These are phyloP conservation scores for Cheilosia urbana DNA, from an alignment of 2,888 invertebrate species.

Conservation along the genomic window DNA sequence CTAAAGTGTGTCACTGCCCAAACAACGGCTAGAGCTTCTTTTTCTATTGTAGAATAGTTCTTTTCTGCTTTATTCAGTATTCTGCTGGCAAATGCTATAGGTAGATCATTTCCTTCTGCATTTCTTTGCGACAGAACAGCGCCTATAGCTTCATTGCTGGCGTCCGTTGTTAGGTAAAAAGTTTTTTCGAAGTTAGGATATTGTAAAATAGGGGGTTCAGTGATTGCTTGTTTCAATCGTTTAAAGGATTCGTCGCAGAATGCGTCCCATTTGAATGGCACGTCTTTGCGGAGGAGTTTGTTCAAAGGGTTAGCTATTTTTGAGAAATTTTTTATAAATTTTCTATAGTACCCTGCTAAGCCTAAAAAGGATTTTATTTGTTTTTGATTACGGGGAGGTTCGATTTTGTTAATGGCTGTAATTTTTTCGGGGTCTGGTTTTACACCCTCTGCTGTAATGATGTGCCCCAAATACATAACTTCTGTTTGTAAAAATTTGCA, in stretches of 20 bases:
- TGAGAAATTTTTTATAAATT: constrained; percentile 3
- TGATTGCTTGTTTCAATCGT: constrained; percentile 1
- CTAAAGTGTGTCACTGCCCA: constrained; percentile 29
- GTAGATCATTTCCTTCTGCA: background rate
- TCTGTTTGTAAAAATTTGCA: constrained; percentile 13
- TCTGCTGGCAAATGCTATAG: constrained; percentile 20
- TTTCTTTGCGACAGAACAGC: constrained; percentile 4
- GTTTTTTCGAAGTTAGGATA: constrained; percentile 4
- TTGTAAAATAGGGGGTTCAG: background rate
- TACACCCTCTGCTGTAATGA: no score
- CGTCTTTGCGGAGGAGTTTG: constrained; percentile 13
- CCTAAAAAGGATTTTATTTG: constrained; percentile 11
- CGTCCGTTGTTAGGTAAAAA: background rate
- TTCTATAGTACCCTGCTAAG: constrained; percentile 3
- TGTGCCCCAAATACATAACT: no score
- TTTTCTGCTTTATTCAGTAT: constrained; percentile 74
- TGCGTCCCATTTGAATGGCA: constrained; percentile 14
- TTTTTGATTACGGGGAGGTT: background rate
- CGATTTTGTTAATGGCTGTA: no score
- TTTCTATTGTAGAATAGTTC: constrained; percentile 77
- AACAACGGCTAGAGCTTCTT: constrained; percentile 76
- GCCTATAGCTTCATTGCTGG: constrained; percentile 5
- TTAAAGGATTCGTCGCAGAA: constrained; percentile 24
- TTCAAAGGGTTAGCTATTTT: constrained; percentile 14
- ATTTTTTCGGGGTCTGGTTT: no score